A percentile compares a stretch with the other conserved stretches of the same genome.
Conservation (phyloP, 2,888 invertebrate genomes). For the Calliphora vomitoria region DNA sequence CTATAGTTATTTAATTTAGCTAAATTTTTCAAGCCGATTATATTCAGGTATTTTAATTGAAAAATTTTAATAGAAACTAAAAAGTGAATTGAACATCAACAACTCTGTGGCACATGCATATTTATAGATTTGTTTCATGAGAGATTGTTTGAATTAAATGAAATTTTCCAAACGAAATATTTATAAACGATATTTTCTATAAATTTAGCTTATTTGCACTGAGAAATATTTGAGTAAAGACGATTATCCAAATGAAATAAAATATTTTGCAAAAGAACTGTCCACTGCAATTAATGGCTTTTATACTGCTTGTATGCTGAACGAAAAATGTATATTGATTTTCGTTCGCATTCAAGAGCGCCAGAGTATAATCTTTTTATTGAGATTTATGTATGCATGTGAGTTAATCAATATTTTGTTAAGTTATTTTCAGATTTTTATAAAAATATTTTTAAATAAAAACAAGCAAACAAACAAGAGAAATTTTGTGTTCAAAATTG, state of each 20-base stretch:
- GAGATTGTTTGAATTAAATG: slow-evolving; percentile 18
- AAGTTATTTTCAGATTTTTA: slow-evolving; percentile 21
- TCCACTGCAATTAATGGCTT: too few relatives aligned
- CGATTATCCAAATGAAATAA: too few relatives aligned
- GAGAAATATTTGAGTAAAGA: neutral
- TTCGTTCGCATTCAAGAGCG: neutral
- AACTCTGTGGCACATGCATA: neutral
- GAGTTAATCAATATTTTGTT: slow-evolving; percentile 16
- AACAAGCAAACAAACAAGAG: too few relatives aligned
- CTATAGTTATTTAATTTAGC: neutral
- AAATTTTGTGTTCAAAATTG: neutral
- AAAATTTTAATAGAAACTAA: neutral
- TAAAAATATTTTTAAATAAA: slow-evolving; percentile 20
- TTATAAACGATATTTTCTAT: slow-evolving; percentile 7
- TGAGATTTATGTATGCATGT: slow-evolving; percentile 1
- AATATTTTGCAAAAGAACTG: too few relatives aligned
- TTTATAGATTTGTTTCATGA: neutral
- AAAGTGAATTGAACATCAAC: slow-evolving; percentile 5
- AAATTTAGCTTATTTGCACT: neutral
- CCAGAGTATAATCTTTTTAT: neutral
- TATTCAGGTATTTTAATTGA: slow-evolving; percentile 25
- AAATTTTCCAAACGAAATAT: slow-evolving; percentile 33
- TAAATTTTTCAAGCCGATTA: neutral
- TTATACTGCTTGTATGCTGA: too few relatives aligned
- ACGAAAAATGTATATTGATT: neutral